A percentile compares a stretch with the other conserved stretches of the same genome.
These are phyloP conservation scores for Cotesia congregata DNA, from an alignment of 2,888 invertebrate species.

Conservation along the genomic window DNA sequence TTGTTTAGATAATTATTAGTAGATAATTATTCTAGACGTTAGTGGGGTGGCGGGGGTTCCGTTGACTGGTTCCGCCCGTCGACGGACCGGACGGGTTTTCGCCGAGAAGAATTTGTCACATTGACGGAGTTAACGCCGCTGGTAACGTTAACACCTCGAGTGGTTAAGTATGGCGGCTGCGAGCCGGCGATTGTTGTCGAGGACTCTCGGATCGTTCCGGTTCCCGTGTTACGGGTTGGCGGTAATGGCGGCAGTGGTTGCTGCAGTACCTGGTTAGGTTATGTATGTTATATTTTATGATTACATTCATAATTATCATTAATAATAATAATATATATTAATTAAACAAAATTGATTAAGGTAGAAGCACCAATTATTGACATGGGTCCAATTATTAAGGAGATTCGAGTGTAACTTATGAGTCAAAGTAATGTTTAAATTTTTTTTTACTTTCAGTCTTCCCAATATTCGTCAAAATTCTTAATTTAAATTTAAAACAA, in stretches of 20 bases:
- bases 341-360: too few species aligned
- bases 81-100: constrained; percentile 71
- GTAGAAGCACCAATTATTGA: too few species aligned
- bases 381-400: too few species aligned
- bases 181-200: constrained; percentile 56
- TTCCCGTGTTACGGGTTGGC: constrained; percentile 67
- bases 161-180: constrained; percentile 59
- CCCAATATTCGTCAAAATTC: too few species aligned
- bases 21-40: constrained; percentile 55
- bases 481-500: too few species aligned
- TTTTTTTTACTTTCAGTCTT: too few species aligned
- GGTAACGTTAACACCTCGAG: constrained; percentile 51
- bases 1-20: constrained; percentile 42
- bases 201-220: constrained; percentile 67
- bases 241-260: constrained; percentile 62
- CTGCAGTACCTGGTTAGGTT: constrained; percentile 61
- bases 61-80: constrained; percentile 71
- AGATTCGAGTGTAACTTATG: too few species aligned
- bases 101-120: constrained; percentile 67
- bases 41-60: constrained; percentile 71
- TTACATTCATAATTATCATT: too few species aligned
- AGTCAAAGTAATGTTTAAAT: too few species aligned
- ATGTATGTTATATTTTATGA: too few species aligned
- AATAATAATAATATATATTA: too few species aligned
- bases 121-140: constrained; percentile 65